Conservation (phyloP, 2,797 vertebrate species). For the Oreortyx pictus region DNA sequence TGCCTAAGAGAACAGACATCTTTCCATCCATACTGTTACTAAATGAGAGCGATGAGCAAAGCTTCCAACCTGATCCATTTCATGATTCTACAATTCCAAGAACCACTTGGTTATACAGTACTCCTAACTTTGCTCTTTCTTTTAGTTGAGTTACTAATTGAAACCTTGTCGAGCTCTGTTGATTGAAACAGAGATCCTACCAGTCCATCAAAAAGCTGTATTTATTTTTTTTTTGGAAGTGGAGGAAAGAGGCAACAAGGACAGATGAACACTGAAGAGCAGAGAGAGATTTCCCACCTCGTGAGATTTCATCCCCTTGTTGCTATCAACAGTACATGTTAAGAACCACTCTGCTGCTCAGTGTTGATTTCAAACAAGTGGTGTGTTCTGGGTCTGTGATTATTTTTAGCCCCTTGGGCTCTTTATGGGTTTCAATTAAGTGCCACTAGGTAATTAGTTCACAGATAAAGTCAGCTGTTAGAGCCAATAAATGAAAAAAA, state of each 20-base stretch:
- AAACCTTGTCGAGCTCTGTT: neutral
- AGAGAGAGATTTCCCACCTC: neutral
- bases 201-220: neutral
- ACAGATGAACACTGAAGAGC: rapidly evolving
- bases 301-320: rapidly evolving
- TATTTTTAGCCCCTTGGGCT: conserved; percentile 63
- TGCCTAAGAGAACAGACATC: neutral
- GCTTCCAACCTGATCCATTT: neutral
- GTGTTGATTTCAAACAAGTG: neutral
- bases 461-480: conserved; percentile 16
- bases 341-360: neutral
- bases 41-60: neutral
- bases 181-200: neutral
- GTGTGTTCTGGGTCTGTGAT: neutral
- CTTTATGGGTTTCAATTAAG: conserved; percentile 54
- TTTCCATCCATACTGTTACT: neutral
- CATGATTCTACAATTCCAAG: too few species aligned
- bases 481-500: neutral
- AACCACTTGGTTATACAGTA: neutral
- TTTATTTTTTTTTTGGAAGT: neutral
- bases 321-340: neutral
- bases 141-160: neutral
- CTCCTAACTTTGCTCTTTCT: neutral
- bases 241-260: neutral
- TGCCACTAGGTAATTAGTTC: conserved; percentile 45